A percentile compares a stretch with the other conserved stretches of the same genome.
Evolutionary conservation across 1,140 invertebrate species (phyloP).

Genomic region (Zaprionus taronus): DNA sequence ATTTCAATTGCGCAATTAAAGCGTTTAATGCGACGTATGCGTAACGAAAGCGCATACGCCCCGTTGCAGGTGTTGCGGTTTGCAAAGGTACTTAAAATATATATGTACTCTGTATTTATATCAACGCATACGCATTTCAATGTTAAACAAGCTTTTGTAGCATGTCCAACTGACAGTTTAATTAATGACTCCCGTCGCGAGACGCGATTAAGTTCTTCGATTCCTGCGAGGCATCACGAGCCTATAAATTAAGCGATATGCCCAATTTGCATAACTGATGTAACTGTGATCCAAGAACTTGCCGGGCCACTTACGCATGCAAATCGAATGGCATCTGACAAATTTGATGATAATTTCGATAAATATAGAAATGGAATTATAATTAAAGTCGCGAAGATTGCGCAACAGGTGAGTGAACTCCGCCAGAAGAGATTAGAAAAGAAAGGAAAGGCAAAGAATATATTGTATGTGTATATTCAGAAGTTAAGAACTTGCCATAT

Average conservation of each 20-base stretch:
- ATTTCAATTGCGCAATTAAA: slow-evolving; percentile 32
- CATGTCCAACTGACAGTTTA: slow-evolving; percentile 15
- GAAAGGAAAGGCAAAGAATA: slow-evolving; percentile 2
- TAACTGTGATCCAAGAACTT: slow-evolving; percentile 39
- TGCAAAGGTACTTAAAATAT: no score
- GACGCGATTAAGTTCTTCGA: slow-evolving; percentile 10
- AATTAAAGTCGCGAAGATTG: slow-evolving; percentile 10
- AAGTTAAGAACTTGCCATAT: not conserved
- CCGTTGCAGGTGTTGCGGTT: slow-evolving; percentile 19
- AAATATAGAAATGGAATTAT: slow-evolving; percentile 16
- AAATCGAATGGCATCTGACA: slow-evolving; percentile 25
- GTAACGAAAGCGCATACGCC: slow-evolving; percentile 47
- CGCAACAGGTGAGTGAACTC: slow-evolving; percentile 43
- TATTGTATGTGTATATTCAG: not conserved
- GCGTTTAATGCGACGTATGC: slow-evolving; percentile 34
- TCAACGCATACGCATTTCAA: slow-evolving; percentile 29
- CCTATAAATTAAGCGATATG: slow-evolving; percentile 28
- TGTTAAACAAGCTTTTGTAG: slow-evolving; percentile 26
- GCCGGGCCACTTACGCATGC: slow-evolving; percentile 10
- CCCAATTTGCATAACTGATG: slow-evolving; percentile 40
- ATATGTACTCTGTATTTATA: not conserved
- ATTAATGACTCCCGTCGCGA: slow-evolving; percentile 30
- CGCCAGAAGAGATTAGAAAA: not conserved
- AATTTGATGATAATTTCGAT: slow-evolving; percentile 13
- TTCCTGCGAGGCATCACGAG: slow-evolving; percentile 5